Evolutionary conservation across 1,140 invertebrate genomes (phyloP), one percentile per base, ranked within the genome.

Genomic region (Trachelipus rathkii): DNA sequence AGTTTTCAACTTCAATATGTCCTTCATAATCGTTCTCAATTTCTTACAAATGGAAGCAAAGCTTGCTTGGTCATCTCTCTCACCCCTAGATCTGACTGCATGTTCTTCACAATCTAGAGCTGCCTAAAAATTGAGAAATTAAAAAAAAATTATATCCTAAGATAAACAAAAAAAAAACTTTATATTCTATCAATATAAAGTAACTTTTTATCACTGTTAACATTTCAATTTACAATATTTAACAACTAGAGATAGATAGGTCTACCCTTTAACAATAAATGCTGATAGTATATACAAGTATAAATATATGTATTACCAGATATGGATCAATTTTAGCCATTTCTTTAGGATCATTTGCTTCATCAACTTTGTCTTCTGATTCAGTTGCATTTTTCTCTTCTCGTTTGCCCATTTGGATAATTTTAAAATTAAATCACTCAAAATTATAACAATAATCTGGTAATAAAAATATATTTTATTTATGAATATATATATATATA

Each of bases 1-100:
- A 10, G 46, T 53, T 19, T 80, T 80, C 23, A 80, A 71, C 21
- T 73, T 80, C 15, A 80, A 73, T n/a, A 80, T 76, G 19, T 80
- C 79, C 46, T 80, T 77, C 79, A 80, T 80, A 33, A 76, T 24
- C 21, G 71, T 23, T 19, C 79, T 74, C 19, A 80, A 74, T 15
- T 77, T 68, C 9, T 45, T 66, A 23, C 72, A 73, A 53, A 76
- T 77, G n/a, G 46, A 13, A 7, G 77, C 45, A n/a, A 76, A 77
- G 33, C 50, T 71, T 21, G 74, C 70, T 45, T 80, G 76, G 69
- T 80, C 79, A 44, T 70, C 76, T 44, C 67, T 75, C 67, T 77
- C 79, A 10, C 50, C 67, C 11, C 79, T 71, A 8, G 60, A n/a
- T n/a, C 69, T 71, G n/a, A 77, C 79, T 50, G 77, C 79, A 0